Conservation (phyloP, 1,140 invertebrate genomes). For the Sinonovacula constricta region DNA sequence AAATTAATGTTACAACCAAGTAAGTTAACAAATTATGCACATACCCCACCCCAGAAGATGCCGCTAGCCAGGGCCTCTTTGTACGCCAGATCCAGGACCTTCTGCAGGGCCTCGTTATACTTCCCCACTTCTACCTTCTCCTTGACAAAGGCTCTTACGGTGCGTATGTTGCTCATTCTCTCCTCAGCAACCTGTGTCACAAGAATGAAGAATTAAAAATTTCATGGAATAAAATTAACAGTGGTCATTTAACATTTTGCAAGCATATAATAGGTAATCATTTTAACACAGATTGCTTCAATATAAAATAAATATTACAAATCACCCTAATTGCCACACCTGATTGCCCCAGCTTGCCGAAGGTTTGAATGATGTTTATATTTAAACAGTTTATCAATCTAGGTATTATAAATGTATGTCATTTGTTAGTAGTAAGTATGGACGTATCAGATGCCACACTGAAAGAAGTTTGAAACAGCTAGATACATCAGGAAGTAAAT, state of each 20-base stretch:
- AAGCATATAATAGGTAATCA: too few species aligned
- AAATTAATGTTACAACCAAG: neutral
- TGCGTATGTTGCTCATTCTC: conserved; percentile 94
- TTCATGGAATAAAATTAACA: neutral
- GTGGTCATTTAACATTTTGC: neutral
- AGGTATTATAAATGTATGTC: too few species aligned
- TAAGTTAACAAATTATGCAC: conserved; percentile 63
- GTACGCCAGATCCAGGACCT: conserved; percentile 89
- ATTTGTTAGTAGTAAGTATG: too few species aligned
- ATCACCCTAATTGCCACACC: too few species aligned
- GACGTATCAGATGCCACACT: too few species aligned
- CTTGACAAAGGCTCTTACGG: conserved; percentile 94
- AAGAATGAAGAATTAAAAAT: neutral
- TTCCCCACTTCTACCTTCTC: conserved; percentile 87
- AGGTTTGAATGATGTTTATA: too few species aligned
- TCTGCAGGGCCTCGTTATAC: conserved; percentile 86
- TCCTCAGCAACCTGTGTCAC: conserved; percentile 87
- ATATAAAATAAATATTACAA: too few species aligned
- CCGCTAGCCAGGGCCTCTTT: conserved; percentile 92
- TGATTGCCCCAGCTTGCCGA: too few species aligned
- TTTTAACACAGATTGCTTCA: too few species aligned
- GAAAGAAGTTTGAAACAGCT: too few species aligned
- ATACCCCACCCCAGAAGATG: conserved; percentile 94
- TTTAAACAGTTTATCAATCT: too few species aligned
- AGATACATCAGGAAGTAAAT: too few species aligned